Percentiles rank a stretch among this genome's conserved stretches.
phyloP scores from a whole-genome alignment of 2,797 vertebrate genomes.

The Lutjanus argentimaculatus region DNA sequence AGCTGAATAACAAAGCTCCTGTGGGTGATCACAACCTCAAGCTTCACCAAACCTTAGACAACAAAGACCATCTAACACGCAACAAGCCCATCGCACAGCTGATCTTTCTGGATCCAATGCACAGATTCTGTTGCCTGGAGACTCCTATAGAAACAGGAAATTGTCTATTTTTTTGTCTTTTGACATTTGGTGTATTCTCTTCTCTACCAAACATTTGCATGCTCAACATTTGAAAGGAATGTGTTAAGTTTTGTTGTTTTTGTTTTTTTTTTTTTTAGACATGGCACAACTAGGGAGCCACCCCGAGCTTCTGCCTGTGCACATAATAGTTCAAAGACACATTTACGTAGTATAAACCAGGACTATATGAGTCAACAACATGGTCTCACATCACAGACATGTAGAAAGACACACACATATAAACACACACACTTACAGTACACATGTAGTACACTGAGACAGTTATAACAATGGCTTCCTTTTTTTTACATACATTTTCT shows the following conservation, averaged over 20 bases:
- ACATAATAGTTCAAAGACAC: conserved; percentile 75
- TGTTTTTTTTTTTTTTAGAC: conserved; percentile 37
- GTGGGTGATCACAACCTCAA: conserved; percentile 12
- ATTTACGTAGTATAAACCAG: conserved; percentile 68
- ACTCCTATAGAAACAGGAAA: conserved; percentile 69
- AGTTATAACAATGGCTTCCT: conserved; percentile 77
- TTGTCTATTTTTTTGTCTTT: conserved; percentile 37
- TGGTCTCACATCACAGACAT: conserved; percentile 70
- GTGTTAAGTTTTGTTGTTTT: conserved; percentile 66
- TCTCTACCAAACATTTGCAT: conserved; percentile 73
- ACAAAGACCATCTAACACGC: conserved; percentile 28
- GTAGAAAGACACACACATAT: conserved; percentile 64
- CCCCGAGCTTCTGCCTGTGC: conserved; percentile 64
- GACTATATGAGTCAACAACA: conserved; percentile 65
- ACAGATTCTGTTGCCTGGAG: conserved; percentile 82
- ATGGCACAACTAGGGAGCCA: conserved; percentile 50
- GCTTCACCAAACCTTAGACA: conserved; percentile 8
- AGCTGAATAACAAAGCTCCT: not conserved
- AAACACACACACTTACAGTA: conserved; percentile 70
- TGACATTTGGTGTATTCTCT: conserved; percentile 62
- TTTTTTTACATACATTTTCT: conserved; percentile 64
- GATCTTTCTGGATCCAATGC: conserved; percentile 61
- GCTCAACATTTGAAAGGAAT: conserved; percentile 76
- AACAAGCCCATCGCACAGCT: not conserved
- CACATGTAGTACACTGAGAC: conserved; percentile 70